Base-by-base conservation (phyloP, 2,113 vertebrate genomes). In the Oncorhynchus nerka region DNA sequence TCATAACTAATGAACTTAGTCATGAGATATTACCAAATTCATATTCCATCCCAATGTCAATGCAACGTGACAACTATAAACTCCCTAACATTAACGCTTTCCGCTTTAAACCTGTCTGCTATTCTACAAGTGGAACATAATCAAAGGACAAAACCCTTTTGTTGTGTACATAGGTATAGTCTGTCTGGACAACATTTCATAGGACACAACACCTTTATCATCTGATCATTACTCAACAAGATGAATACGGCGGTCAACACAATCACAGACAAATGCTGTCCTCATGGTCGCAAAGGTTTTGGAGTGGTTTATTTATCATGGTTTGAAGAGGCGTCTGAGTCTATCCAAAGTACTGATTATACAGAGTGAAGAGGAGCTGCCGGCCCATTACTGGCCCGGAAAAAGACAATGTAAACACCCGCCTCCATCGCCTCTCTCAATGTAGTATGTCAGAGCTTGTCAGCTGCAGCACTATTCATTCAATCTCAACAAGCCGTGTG, bases 271-370 rank as follows among this genome's bases (percentile, higher is more conserved):
- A 87, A 88, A 82, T 70, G 83, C 86, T 85, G 68, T 85, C 88
- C 84, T 86, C 84, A 82, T 68, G 77, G 75, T 78, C 61, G 82
- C 75, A 72, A 86, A 85, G 87, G 66, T 85, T 79, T 78, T 87
- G 85, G 85, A 91, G 90, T 87, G 88, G 86, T 87, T 84, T 91
- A 91, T 93, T 92, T 92, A 91, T 92, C 88, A 90, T 79, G 83
- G 80, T 91, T 87, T 91, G 83, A 91, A 89, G 89, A 86, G 85
- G 91, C 84, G 89, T 90, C 89, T 90, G 89, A 88, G 86, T 87
- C 88, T 84, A 89, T 71, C 76, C 88, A 87, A 87, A 90, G 91
- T 90, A 88, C 90, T 90, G 91, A 92, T 93, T 93, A 92, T 92
- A 93, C 90, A 88, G 84, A 91, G 82, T 90, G 89, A 88, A 92